phyloP scores from a whole-genome alignment of 2,797 vertebrate genomes.

The Tragelaphus eurycerus region DNA sequence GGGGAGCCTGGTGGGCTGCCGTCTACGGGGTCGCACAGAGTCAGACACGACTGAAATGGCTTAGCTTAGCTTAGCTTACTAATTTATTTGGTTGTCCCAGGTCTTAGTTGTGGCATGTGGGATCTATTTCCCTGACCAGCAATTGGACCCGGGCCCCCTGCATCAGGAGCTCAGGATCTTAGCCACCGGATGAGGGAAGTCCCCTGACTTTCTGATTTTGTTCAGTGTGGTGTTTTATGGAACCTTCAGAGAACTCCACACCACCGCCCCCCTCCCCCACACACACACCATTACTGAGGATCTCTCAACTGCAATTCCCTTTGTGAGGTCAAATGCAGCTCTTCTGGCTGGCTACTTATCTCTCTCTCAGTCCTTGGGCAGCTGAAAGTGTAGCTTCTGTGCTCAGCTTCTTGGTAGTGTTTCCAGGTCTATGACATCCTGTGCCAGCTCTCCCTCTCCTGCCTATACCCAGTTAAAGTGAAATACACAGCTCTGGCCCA shows the following conservation, averaged over 20 bases:
- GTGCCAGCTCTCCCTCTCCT: not conserved
- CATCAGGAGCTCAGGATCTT: not conserved
- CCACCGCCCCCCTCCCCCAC: not conserved
- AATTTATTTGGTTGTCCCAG: not conserved
- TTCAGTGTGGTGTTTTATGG: not conserved
- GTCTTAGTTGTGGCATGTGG: not conserved
- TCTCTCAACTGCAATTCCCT: not conserved
- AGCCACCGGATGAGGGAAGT: not conserved
- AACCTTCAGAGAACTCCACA: not conserved
- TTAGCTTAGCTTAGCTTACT: not conserved
- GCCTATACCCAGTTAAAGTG: not conserved
- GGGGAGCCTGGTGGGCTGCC: no score
- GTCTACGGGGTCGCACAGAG: no score
- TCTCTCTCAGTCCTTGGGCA: not conserved
- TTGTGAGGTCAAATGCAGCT: not conserved
- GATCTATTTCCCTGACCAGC: not conserved
- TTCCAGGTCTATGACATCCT: not conserved
- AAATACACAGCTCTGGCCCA: not conserved
- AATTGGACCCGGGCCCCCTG: not conserved
- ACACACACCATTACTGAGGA: not conserved
- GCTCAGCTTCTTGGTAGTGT: not conserved
- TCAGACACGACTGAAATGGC: no score
- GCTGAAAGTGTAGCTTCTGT: not conserved
- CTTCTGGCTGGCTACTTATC: not conserved
- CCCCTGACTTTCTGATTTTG: not conserved